phyloP scores from a whole-genome alignment of 2,888 invertebrate genomes.

The Hyposoter dolosus region DNA sequence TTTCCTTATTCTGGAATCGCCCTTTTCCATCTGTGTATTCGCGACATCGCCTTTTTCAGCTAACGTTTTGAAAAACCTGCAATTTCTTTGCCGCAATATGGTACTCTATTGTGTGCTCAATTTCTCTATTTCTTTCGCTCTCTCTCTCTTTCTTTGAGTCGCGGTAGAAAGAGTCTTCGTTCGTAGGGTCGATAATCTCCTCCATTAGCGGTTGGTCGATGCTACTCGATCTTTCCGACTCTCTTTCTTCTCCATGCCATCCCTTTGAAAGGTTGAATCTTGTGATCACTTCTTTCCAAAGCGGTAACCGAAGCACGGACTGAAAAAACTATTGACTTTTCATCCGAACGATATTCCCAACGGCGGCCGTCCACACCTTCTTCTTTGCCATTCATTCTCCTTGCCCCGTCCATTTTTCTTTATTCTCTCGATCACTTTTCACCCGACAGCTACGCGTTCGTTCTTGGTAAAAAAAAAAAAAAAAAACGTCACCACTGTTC shows the following conservation, averaged over 20 bases:
- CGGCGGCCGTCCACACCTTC: not conserved
- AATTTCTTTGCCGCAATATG: not conserved
- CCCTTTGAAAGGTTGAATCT: constrained; percentile 32
- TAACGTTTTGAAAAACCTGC: constrained; percentile 3
- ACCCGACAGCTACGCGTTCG: not conserved
- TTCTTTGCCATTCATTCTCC: constrained; percentile 3
- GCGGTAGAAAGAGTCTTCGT: constrained; percentile 5
- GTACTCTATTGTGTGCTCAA: not conserved
- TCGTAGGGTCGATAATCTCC: constrained; percentile 39
- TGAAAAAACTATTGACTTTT: constrained; percentile 47
- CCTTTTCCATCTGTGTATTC: not conserved
- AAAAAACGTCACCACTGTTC: constrained; percentile 68
- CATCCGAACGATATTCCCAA: constrained; percentile 23
- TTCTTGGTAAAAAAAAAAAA: not conserved
- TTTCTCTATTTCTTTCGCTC: not conserved
- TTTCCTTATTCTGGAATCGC: not conserved
- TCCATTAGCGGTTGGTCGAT: constrained; percentile 29
- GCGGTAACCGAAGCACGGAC: constrained; percentile 27
- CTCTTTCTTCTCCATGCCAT: constrained; percentile 14
- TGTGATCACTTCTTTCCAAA: constrained; percentile 50
- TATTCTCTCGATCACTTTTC: not conserved
- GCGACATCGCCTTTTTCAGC: not conserved
- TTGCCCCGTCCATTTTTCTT: constrained; percentile 5
- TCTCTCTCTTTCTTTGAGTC: not conserved
- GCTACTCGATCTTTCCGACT: not conserved